phyloP scores from a whole-genome alignment of 2,113 vertebrate species.

The Boleophthalmus pectinirostris region DNA sequence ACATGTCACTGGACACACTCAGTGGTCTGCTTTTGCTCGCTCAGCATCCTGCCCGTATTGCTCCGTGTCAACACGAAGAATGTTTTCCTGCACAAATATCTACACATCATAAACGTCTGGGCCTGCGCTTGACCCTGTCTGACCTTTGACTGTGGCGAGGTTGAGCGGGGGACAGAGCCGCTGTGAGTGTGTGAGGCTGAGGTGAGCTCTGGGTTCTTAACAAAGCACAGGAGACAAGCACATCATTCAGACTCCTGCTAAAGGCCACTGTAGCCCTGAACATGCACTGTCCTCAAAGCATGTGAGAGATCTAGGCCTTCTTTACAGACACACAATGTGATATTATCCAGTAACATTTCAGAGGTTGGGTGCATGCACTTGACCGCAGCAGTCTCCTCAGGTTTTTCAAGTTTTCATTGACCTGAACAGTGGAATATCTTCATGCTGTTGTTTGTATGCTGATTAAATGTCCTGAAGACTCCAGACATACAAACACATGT shows the following conservation, averaged over 20 bases:
- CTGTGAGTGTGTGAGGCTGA: conserved; percentile 30
- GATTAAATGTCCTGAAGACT: conserved; percentile 7
- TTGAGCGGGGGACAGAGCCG: conserved; percentile 54
- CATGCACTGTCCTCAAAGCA: not conserved
- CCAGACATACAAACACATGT: conserved; percentile 12
- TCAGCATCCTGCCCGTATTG: conserved; percentile 62
- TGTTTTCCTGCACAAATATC: conserved; percentile 73
- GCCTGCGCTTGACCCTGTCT: conserved; percentile 71
- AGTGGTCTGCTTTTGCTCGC: conserved; percentile 47
- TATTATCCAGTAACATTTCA: not conserved
- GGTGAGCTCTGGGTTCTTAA: conserved; percentile 57
- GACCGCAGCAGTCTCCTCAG: not conserved
- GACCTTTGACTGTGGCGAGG: conserved; percentile 61
- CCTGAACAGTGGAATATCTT: not conserved
- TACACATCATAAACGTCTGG: conserved; percentile 77
- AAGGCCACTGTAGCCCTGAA: conserved; percentile 26
- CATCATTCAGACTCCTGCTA: conserved; percentile 39
- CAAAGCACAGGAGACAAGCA: conserved; percentile 67
- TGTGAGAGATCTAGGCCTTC: not conserved
- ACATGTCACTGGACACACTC: conserved; percentile 24
- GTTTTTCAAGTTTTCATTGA: no score
- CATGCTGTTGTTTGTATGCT: not conserved
- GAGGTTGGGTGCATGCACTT: not conserved
- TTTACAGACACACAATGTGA: not conserved
- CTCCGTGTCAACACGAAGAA: conserved; percentile 66